Conservation (phyloP, 2,888 invertebrate genomes). For the Leucoma salicis region DNA sequence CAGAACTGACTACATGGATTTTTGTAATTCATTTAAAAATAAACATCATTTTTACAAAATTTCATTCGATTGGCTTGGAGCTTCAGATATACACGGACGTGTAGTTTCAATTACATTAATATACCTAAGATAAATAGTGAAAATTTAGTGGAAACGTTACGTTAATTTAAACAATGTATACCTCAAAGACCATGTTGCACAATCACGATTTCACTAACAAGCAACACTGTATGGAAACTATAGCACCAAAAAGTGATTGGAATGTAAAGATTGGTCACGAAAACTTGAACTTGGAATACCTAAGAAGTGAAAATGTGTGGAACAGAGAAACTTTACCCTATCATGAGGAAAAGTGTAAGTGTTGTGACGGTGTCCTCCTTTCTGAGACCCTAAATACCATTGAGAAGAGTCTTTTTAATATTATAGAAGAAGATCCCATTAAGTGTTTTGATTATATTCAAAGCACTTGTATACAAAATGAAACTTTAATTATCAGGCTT, state of each 20-base stretch:
- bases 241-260: background rate
- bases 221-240: background rate
- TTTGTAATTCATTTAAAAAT: too few relatives aligned
- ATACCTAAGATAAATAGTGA: too few relatives aligned
- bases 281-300: background rate
- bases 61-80: too few relatives aligned
- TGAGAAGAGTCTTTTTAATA: slow-evolving; percentile 7
- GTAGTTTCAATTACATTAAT: too few relatives aligned
- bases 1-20: too few relatives aligned
- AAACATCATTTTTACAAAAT: too few relatives aligned
- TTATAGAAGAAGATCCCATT: slow-evolving; percentile 17
- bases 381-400: background rate
- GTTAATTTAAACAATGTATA: too few relatives aligned
- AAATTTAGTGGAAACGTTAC: too few relatives aligned
- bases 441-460: slow-evolving; percentile 9
- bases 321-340: background rate
- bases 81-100: too few relatives aligned
- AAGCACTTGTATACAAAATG: slow-evolving; percentile 6
- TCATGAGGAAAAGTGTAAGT: background rate
- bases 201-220: background rate
- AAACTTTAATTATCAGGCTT: slow-evolving; percentile 8
- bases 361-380: background rate
- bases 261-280: background rate
- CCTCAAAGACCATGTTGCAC: background rate
- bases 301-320: background rate